Evolutionary conservation across 2,888 invertebrate species (phyloP).

Genomic region (Calameuta idolon): DNA sequence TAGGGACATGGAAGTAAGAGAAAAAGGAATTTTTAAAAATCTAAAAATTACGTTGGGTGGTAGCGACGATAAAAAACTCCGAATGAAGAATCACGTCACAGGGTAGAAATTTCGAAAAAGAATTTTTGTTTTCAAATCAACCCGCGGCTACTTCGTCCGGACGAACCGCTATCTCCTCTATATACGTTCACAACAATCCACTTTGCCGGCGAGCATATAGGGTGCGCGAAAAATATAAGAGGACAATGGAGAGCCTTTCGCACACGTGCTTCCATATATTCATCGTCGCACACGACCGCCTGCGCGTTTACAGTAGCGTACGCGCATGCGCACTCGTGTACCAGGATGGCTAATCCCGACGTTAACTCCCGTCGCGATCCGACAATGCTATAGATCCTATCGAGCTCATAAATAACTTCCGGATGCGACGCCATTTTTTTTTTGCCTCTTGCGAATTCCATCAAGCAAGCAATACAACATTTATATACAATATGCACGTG

Average conservation of each 20-base stretch:
- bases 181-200: neutral
- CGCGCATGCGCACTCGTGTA: neutral
- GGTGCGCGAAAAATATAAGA: neutral
- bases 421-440: neutral
- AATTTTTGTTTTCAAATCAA: neutral
- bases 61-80: too few relatives aligned
- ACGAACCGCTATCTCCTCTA: slow-evolving; percentile 1
- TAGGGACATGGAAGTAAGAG: neutral
- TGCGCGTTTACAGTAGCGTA: neutral
- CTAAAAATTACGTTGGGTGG: too few relatives aligned
- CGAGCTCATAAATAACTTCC: slow-evolving; percentile 17
- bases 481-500: neutral
- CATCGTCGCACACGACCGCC: neutral
- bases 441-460: neutral
- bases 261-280: neutral
- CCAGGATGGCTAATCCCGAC: neutral
- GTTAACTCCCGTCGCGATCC: slow-evolving; percentile 14
- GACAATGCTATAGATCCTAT: slow-evolving; percentile 29
- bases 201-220: neutral
- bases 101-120: slow-evolving; percentile 3
- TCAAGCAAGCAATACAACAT: neutral
- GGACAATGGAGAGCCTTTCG: neutral
- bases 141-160: neutral
- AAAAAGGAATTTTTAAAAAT: neutral
- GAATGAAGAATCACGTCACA: neutral